These are phyloP conservation scores for Laticauda laticaudata DNA, from an alignment of 2,113 vertebrate species.

Conservation along the genomic window DNA sequence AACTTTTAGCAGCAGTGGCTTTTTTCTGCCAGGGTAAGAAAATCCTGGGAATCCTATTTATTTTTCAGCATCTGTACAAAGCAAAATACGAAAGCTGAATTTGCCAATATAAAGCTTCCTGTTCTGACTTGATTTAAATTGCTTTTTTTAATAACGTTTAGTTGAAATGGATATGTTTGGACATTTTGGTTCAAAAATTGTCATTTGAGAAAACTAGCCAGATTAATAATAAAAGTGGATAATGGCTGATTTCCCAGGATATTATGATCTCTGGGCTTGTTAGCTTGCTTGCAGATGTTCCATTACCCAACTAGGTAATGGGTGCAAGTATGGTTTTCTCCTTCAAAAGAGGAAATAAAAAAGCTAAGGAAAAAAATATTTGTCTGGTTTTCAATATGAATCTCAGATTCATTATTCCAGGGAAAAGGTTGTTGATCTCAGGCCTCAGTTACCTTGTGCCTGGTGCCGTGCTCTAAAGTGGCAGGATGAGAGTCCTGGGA, in stretches of 20 bases:
- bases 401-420: too few relatives aligned
- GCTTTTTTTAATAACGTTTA: not conserved
- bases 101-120: not conserved
- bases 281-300: not conserved
- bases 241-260: not conserved
- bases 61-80: not conserved
- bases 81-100: not conserved
- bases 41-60: not conserved
- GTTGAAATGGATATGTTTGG: not conserved
- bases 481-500: too few relatives aligned
- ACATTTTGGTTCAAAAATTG: not conserved
- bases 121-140: not conserved
- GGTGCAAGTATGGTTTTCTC: not conserved
- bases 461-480: too few relatives aligned
- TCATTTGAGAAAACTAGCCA: not conserved
- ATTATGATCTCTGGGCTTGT: not conserved
- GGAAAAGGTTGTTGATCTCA: too few relatives aligned
- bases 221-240: not conserved
- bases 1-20: not conserved
- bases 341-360: not conserved
- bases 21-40: not conserved
- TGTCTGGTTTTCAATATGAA: too few relatives aligned
- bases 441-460: too few relatives aligned
- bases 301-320: not conserved
- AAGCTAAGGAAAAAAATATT: not conserved